These are phyloP conservation scores for Esox lucius DNA, from an alignment of 2,797 vertebrate species.

Conservation along the genomic window DNA sequence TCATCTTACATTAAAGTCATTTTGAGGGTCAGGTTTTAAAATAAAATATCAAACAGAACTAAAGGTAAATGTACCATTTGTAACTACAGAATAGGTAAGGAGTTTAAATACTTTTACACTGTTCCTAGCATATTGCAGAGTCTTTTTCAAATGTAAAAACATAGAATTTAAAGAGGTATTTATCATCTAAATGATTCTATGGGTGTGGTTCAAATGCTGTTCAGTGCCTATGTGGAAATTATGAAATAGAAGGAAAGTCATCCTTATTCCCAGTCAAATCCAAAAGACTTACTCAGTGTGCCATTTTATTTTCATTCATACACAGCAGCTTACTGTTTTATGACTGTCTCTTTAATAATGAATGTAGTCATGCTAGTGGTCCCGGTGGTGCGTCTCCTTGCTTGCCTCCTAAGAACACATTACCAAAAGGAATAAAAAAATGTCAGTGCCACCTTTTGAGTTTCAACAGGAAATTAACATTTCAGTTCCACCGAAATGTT, in stretches of 20 bases:
- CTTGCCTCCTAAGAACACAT: constrained; percentile 36
- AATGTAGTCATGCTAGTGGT: constrained; percentile 38
- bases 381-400: constrained; percentile 33
- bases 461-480: constrained; percentile 43
- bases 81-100: too few species aligned
- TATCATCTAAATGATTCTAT: constrained; percentile 9
- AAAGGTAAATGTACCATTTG: too few species aligned
- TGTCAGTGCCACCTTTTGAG: constrained; percentile 43
- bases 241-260: constrained; percentile 39
- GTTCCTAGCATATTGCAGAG: neutral
- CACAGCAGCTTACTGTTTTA: constrained; percentile 34
- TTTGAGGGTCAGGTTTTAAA: too few species aligned
- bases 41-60: too few species aligned
- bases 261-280: constrained; percentile 21
- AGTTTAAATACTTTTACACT: too few species aligned
- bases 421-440: constrained; percentile 63
- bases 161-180: neutral
- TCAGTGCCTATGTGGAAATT: constrained; percentile 47
- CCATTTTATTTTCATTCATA: constrained; percentile 46
- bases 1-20: too few species aligned
- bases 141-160: neutral
- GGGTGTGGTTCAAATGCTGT: constrained; percentile 35
- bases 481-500: constrained; percentile 45
- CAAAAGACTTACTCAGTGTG: constrained; percentile 32
- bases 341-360: constrained; percentile 40